Conservation (phyloP, 1,140 invertebrate species). For the Drosophila azteca region DNA sequence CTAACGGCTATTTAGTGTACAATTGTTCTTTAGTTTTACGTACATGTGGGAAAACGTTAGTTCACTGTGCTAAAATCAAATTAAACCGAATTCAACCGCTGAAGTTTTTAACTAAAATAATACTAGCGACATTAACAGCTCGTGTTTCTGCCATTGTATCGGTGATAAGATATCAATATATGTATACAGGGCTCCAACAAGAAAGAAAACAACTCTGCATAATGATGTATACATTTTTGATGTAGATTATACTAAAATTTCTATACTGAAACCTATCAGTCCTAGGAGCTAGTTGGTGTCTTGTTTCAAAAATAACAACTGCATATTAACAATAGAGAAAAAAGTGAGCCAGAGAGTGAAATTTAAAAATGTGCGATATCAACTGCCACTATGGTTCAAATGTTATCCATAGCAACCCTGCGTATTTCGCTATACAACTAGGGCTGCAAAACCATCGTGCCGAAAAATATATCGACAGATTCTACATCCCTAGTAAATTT, state of each 20-base stretch:
- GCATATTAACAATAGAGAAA: neutral
- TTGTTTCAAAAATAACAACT: too few species aligned
- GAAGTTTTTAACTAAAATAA: slow-evolving; percentile 54
- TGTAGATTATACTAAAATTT: too few species aligned
- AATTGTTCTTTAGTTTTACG: neutral
- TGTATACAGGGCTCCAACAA: slow-evolving; percentile 24
- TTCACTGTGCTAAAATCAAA: slow-evolving; percentile 1
- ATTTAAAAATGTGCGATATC: slow-evolving; percentile 31
- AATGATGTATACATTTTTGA: too few species aligned
- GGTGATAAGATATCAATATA: slow-evolving; percentile 61
- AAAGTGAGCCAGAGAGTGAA: neutral
- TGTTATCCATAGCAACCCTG: too few species aligned
- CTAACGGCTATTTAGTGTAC: neutral
- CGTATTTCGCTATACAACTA: slow-evolving; percentile 1
- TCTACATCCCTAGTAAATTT: neutral
- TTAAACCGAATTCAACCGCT: slow-evolving; percentile 48
- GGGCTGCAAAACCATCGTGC: too few species aligned
- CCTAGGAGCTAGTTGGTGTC: too few species aligned
- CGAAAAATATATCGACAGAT: too few species aligned
- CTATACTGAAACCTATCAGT: too few species aligned
- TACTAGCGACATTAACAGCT: slow-evolving; percentile 56
- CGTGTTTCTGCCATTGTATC: slow-evolving; percentile 29
- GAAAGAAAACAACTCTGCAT: neutral
- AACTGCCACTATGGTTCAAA: neutral
- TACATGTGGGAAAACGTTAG: slow-evolving; percentile 3